Evolutionary conservation across 2,113 vertebrate genomes (phyloP).

Genomic region (Poecile atricapillus): DNA sequence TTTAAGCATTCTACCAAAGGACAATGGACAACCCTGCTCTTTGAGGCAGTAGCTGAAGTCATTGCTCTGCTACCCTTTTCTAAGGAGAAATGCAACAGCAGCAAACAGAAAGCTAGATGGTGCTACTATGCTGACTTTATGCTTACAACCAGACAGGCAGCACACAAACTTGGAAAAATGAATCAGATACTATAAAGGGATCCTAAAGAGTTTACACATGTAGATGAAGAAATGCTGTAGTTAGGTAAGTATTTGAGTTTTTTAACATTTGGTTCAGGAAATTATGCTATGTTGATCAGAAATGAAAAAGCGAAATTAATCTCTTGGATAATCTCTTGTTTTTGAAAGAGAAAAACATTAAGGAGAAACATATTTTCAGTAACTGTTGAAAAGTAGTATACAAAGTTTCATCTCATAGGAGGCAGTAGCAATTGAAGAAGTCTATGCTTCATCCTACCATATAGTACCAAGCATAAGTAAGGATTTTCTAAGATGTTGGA

Average conservation of each 20-base stretch:
- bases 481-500: neutral
- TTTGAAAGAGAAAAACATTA: neutral
- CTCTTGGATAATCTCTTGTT: neutral
- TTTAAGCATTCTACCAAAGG: neutral
- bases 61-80: neutral
- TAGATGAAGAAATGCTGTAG: neutral
- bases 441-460: neutral
- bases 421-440: neutral
- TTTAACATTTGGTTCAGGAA: neutral
- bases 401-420: neutral
- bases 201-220: neutral
- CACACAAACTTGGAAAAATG: neutral
- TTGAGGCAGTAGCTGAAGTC: neutral
- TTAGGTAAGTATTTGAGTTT: neutral
- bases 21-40: neutral
- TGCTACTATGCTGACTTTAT: neutral
- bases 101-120: slow-evolving; percentile 45
- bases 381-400: neutral
- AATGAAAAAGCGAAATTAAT: neutral
- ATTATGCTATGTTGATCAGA: neutral
- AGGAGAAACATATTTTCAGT: neutral
- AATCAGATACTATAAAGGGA: neutral
- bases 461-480: neutral
- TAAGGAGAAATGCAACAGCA: neutral
- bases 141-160: neutral